These are phyloP conservation scores for Galago senegalensis DNA, from an alignment of 2,797 vertebrate species.

Conservation along the genomic window DNA sequence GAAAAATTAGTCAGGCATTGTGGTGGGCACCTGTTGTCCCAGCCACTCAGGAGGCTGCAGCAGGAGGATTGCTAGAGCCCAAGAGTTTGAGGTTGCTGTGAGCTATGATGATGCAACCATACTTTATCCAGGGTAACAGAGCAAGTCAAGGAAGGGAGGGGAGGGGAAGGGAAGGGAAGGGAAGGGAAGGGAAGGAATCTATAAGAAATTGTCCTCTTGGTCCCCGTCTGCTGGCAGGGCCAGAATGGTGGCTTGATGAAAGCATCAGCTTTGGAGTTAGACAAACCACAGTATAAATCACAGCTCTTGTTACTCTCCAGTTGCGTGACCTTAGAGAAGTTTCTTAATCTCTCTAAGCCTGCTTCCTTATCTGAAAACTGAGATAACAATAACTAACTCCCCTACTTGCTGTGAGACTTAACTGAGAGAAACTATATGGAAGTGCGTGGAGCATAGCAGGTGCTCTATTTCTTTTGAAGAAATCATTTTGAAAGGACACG, in stretches of 20 bases:
- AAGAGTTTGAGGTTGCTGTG: neutral
- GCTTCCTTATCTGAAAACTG: constrained; percentile 34
- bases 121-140: neutral
- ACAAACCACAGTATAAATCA: neutral
- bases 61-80: neutral
- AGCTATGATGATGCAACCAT: neutral
- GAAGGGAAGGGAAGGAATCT: neutral
- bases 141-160: neutral
- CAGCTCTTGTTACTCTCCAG: neutral
- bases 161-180: too few species aligned
- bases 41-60: neutral
- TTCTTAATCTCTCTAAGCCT: constrained; percentile 2
- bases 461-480: constrained; percentile 53
- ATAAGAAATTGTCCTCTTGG: neutral
- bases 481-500: constrained; percentile 34
- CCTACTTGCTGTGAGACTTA: neutral
- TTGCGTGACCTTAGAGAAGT: constrained; percentile 9
- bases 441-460: neutral
- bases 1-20: neutral
- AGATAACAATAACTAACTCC: neutral
- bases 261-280: neutral
- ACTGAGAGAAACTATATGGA: neutral
- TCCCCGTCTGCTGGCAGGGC: neutral
- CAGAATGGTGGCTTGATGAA: neutral
- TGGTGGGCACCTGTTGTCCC: neutral